Percentiles rank a stretch among this genome's conserved stretches.
These are phyloP conservation scores for Neopelma chrysocephalum DNA, from an alignment of 2,797 vertebrate species.

Conservation along the genomic window DNA sequence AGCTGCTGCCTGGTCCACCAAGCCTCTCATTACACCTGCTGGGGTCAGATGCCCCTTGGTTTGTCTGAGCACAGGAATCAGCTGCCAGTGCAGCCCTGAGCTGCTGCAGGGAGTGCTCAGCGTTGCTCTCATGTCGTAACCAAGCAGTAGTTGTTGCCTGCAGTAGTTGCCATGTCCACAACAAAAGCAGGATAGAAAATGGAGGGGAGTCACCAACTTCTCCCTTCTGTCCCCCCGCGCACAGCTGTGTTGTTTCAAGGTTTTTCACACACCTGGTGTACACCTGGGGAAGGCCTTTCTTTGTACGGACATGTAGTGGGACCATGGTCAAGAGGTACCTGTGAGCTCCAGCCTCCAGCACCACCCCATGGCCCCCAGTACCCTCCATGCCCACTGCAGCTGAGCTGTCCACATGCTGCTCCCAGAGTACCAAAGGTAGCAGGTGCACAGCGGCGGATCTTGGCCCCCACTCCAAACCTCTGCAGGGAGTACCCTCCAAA, in stretches of 20 bases:
- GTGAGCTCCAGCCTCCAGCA: background rate
- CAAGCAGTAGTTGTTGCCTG: background rate
- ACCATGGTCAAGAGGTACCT: background rate
- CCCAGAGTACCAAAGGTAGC: background rate
- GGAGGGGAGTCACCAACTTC: background rate
- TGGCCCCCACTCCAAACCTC: background rate
- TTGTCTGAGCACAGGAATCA: background rate
- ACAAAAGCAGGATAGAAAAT: background rate
- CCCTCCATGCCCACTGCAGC: background rate
- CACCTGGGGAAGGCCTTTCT: background rate
- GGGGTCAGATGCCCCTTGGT: background rate
- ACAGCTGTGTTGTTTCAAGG: background rate
- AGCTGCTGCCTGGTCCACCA: background rate
- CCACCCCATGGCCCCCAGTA: accelerated
- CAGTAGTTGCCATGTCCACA: background rate
- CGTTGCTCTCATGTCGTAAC: accelerated
- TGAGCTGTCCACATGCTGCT: background rate
- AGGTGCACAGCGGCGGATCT: accelerated
- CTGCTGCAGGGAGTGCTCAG: background rate
- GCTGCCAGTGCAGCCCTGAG: background rate
- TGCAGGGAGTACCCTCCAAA: accelerated
- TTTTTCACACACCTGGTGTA: background rate
- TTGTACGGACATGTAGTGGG: background rate
- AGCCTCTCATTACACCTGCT: background rate
- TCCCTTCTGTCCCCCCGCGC: accelerated